Conservation (phyloP, 2,797 vertebrate species). For the Parambassis ranga region DNA sequence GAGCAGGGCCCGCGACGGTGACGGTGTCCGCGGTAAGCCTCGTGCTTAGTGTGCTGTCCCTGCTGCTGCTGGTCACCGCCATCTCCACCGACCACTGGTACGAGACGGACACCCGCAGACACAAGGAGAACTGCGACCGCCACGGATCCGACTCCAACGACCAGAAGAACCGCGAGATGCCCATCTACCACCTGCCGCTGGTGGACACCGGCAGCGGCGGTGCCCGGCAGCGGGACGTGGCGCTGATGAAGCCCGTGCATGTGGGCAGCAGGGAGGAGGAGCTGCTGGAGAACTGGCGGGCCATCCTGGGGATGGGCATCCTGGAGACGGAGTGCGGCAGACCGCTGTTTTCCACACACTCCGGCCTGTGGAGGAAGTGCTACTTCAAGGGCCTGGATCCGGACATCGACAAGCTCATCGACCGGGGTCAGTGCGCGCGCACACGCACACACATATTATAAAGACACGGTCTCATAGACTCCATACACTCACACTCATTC, state of each 20-base stretch:
- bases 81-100: constrained; percentile 89
- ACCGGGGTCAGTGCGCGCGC: constrained; percentile 75
- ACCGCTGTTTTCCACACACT: constrained; percentile 86
- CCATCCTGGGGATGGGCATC: constrained; percentile 86
- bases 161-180: constrained; percentile 86
- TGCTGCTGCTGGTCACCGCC: constrained; percentile 85
- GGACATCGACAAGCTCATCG: constrained; percentile 86
- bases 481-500: not conserved
- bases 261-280: constrained; percentile 82
- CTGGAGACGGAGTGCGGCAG: constrained; percentile 87
- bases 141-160: constrained; percentile 83
- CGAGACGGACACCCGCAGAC: constrained; percentile 85
- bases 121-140: constrained; percentile 86
- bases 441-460: not conserved
- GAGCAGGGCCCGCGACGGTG: constrained; percentile 75
- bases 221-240: constrained; percentile 70
- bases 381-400: constrained; percentile 83
- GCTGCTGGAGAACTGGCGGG: constrained; percentile 86
- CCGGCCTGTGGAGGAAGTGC: constrained; percentile 89
- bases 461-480: no score
- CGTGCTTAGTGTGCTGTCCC: constrained; percentile 80
- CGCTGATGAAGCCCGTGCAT: constrained; percentile 80
- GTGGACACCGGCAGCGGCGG: constrained; percentile 75
- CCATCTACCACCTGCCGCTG: constrained; percentile 88
- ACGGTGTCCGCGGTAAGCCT: constrained; percentile 83